Conservation (phyloP, 2,888 invertebrate genomes). For the Dicyrtoma fusca region DNA sequence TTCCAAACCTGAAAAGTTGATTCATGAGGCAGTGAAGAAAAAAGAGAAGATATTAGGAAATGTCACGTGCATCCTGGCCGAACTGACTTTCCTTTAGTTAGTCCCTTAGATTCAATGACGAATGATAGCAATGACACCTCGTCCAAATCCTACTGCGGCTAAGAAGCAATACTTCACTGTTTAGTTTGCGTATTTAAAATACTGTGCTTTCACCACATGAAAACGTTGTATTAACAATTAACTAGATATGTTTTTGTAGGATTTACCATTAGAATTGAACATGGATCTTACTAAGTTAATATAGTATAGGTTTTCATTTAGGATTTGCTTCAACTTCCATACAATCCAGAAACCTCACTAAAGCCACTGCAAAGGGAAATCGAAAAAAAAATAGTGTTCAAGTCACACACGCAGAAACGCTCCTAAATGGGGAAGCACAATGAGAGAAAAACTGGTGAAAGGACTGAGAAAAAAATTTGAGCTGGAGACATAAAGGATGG, state of each 20-base stretch:
- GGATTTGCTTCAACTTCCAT: neutral
- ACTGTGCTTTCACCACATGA: too few species aligned
- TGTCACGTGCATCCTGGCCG: neutral
- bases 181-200: too few species aligned
- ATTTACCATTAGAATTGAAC: too few species aligned
- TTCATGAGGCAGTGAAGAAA: neutral
- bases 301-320: neutral
- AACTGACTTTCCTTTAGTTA: neutral
- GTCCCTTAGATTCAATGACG: neutral
- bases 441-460: neutral
- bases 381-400: neutral
- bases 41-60: too few species aligned
- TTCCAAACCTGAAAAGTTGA: neutral
- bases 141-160: too few species aligned
- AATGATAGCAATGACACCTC: neutral
- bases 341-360: neutral
- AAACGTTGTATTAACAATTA: too few species aligned
- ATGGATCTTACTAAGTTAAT: too few species aligned
- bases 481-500: conserved; percentile 3
- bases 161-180: too few species aligned
- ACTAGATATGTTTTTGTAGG: too few species aligned
- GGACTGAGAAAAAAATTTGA: neutral
- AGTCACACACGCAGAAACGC: neutral
- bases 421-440: neutral
- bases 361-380: too few species aligned